Percentiles rank a stretch among this genome's conserved stretches.
Conservation (phyloP, 2,888 invertebrate genomes). For the Lacanobia wlatinum region DNA sequence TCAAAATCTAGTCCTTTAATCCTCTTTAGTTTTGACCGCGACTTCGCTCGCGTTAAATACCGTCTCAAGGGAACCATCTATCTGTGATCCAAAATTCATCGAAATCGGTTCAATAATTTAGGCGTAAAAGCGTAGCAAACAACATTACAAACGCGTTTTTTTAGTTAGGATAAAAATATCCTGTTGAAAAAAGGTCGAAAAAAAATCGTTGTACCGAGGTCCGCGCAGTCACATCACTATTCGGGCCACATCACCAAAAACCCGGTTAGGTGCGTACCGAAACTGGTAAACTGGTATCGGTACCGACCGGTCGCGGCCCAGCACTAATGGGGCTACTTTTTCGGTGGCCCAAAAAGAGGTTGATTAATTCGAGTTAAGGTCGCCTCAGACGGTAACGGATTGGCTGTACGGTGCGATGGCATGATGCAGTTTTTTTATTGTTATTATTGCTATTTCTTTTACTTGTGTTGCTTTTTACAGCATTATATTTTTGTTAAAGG, state of each 20-base stretch:
- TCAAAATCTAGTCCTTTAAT: no score
- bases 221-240: conserved; percentile 61
- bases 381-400: conserved; percentile 22
- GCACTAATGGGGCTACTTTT: conserved; percentile 62
- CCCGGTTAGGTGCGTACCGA: conserved; percentile 65
- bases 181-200: no score
- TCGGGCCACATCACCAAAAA: conserved; percentile 54
- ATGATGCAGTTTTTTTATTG: not conserved
- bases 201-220: conserved; percentile 20
- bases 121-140: no score
- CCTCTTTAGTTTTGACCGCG: no score
- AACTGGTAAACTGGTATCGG: conserved; percentile 57
- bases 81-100: no score
- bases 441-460: not conserved
- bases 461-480: not conserved
- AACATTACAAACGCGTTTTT: no score
- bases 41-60: no score
- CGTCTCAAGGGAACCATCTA: no score
- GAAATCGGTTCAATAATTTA: no score
- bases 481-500: not conserved
- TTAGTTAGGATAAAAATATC: no score
- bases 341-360: conserved; percentile 59
- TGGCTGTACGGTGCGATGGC: not conserved
- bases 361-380: conserved; percentile 59
- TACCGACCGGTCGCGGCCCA: conserved; percentile 63